Evolutionary conservation across 2,888 invertebrate genomes (phyloP), one percentile per base, ranked within the genome.

Genomic region (Plebejus argus): DNA sequence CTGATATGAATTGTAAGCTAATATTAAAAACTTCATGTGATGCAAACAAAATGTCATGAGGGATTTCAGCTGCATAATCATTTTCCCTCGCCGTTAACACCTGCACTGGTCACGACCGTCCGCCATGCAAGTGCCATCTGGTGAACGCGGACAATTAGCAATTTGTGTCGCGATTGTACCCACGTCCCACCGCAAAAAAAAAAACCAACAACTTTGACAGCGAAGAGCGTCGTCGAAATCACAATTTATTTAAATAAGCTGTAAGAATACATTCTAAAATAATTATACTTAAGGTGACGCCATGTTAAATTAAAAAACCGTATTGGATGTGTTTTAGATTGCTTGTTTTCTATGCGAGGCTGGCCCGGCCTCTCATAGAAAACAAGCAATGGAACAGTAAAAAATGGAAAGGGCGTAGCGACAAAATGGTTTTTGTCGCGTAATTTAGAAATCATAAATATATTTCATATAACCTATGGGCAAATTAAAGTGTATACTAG

Each of bases 131-230:
- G 77, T 83, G 88, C 86, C 86, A 90, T 89, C 87, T 89, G 88
- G 86, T 85, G 86, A 87, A 82, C 86, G 82, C 84, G 84, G 87
- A 89, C 89, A 92, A 92, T 92, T 91, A 91, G 85, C 87, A 86
- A 88, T 88, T 87, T 88, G 88, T 88, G 87, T 89, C 86, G 82
- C 88, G 89, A 89, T 88, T 90, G 86, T 85, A 77, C 88, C 86
- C 79, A 86, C 89, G 90, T 90, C 91, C n/a, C n/a, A n/a, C n/a
- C n/a, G n/a, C n/a, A n/a, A 91, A 92, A 88, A 84, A 83, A 90
- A 92, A 90, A 91, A 90, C 90, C 91, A 92, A 91, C 86, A 83
- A 85, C 83, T 79, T 61, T 39, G 35, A 39, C 66, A 45, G 35
- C 53, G 12, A 45, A 78, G 72, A 76, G 12, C 28, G n/a, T 61